Evolutionary conservation across 2,888 invertebrate species (phyloP).

Genomic region (Apoderus coryli): DNA sequence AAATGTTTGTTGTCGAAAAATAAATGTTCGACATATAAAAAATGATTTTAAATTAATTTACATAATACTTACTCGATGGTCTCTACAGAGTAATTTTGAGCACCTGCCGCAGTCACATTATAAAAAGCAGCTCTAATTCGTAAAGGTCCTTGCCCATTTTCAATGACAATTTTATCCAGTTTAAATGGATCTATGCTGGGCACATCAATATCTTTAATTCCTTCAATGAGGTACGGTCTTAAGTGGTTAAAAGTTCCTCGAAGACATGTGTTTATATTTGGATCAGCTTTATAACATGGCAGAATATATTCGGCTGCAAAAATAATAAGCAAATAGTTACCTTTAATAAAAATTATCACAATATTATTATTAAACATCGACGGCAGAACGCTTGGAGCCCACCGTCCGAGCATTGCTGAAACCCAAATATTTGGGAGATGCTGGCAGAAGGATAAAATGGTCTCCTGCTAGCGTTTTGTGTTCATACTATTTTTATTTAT

Average conservation of each 20-base stretch:
- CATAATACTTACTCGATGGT: slow-evolving; percentile 44
- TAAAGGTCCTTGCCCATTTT: slow-evolving; percentile 64
- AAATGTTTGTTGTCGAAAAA: too few species aligned
- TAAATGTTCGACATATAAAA: too few species aligned
- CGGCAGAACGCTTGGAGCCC: too few species aligned
- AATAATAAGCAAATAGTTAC: too few species aligned
- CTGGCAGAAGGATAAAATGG: too few species aligned
- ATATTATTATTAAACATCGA: too few species aligned
- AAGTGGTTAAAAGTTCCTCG: slow-evolving; percentile 57
- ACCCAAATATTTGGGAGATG: too few species aligned
- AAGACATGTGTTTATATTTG: slow-evolving; percentile 50
- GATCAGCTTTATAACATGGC: slow-evolving; percentile 54
- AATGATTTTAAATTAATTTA: too few species aligned
- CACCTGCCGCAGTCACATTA: slow-evolving; percentile 62
- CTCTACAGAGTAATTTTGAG: slow-evolving; percentile 56
- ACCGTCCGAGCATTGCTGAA: too few species aligned
- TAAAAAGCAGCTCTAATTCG: slow-evolving; percentile 57
- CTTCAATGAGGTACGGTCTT: slow-evolving; percentile 51
- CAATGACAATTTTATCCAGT: slow-evolving; percentile 58
- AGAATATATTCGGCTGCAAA: slow-evolving; percentile 58
- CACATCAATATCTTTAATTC: slow-evolving; percentile 55
- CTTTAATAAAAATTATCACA: too few species aligned
- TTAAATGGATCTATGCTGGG: slow-evolving; percentile 61
- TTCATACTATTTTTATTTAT: too few species aligned
- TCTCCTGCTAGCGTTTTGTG: too few species aligned